Evolutionary conservation across 2,113 vertebrate genomes (phyloP), one percentile per base, ranked within the genome.

Genomic region (Oncorhynchus masou): DNA sequence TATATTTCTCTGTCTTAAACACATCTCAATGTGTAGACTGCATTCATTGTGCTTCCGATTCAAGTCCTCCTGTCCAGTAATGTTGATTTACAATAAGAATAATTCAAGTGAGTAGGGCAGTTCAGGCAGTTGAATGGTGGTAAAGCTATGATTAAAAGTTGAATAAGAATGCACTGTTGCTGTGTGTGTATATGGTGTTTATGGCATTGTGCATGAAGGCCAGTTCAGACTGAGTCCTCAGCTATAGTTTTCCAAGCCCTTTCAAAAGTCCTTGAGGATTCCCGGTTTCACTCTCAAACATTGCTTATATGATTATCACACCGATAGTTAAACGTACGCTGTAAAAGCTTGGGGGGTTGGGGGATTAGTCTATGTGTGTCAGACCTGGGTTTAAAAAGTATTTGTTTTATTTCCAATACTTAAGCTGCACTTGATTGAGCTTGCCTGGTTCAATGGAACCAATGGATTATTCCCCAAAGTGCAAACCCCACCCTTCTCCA

Each of bases 101-200:
- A 91, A 91, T 96, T 96, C 96, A 96, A 95, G 95, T 96, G 95
- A 95, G 89, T 88, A 93, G 93, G 93, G 94, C 89, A 85, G 91
- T 89, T 92, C 82, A 85, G 88, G 89, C 85, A 88, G 88, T 85
- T 87, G 80, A 88, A 85, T 81, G 75, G 87, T 88, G 82, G 84
- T 83, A 88, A 89, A 88, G 48, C 31, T 91, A 72, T 74, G 86
- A 86, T 91, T 87, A 86, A 91, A 83, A 83, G 75, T 45, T 45
- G 83, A 39, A 79, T 75, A 51, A 62, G 73, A 13, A 51, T 60
- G 80, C 72, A 79, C 71, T 22, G 60, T 65, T 29, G 51, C 76
- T 8, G 12, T 68, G 71, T 89, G 83, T 64, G 49, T 87, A 11
- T 88, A 83, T 77, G 76, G 59, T 70, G 24, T 76, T 71, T 86